Evolutionary conservation across 2,797 vertebrate species (phyloP).

Genomic region (Myotis vivesi): DNA sequence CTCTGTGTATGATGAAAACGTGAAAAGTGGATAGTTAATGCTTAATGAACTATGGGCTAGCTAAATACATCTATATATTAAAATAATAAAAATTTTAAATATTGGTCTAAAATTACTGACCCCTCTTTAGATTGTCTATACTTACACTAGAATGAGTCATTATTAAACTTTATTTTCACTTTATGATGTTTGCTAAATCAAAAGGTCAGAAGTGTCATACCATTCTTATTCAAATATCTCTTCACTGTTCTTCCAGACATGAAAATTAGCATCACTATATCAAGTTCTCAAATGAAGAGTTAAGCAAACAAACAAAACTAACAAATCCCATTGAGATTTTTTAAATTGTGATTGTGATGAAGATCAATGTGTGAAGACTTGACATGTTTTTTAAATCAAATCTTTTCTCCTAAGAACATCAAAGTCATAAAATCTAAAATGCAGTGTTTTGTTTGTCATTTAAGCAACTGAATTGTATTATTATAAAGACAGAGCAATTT

Average conservation of each 20-base stretch:
- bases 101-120: background rate
- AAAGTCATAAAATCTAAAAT: slow-evolving; percentile 4
- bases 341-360: background rate
- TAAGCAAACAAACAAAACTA: background rate
- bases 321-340: background rate
- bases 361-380: background rate
- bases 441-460: slow-evolving; percentile 16
- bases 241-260: background rate
- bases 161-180: background rate
- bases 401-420: background rate
- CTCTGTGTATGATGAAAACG: background rate
- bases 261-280: background rate
- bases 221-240: background rate
- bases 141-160: background rate
- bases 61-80: background rate
- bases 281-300: background rate
- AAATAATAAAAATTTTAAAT: background rate
- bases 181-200: background rate
- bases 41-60: background rate
- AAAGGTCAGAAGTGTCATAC: background rate
- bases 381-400: slow-evolving; percentile 41
- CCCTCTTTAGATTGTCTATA: background rate
- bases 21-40: background rate
- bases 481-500: slow-evolving; percentile 54
- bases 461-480: slow-evolving; percentile 15